phyloP scores from a whole-genome alignment of 2,797 vertebrate genomes.

The Pitangus sulphuratus region DNA sequence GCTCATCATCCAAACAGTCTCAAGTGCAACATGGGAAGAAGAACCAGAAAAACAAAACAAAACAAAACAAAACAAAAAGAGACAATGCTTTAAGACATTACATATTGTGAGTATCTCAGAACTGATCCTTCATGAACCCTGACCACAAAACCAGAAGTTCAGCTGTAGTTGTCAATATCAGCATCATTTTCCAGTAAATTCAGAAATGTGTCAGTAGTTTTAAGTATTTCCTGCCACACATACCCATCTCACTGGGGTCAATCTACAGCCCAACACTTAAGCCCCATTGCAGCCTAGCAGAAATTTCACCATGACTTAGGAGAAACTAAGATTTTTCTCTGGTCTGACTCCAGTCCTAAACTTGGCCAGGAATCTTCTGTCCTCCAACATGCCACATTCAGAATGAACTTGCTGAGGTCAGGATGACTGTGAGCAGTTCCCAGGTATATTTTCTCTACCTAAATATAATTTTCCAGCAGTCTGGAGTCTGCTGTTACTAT shows the following conservation, averaged over 20 bases:
- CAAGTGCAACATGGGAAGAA: background rate
- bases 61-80: background rate
- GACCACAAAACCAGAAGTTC: background rate
- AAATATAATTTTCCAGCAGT: background rate
- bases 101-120: background rate
- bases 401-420: background rate
- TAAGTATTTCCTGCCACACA: background rate
- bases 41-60: background rate
- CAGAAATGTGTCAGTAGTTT: background rate
- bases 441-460: background rate
- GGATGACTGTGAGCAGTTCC: background rate
- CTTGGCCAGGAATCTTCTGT: background rate
- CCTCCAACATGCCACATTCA: accelerated
- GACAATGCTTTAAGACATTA: background rate
- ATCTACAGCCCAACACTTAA: background rate
- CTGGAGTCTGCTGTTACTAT: background rate
- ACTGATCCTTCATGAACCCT: background rate
- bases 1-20: slow-evolving; percentile 44
- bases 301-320: background rate
- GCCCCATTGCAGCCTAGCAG: background rate
- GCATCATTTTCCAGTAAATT: background rate
- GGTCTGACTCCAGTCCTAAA: background rate
- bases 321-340: background rate
- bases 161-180: background rate
- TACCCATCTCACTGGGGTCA: background rate